Evolutionary conservation across 2,888 invertebrate genomes (phyloP), one percentile per base, ranked within the genome.

Genomic region (Pelosia muscerda): DNA sequence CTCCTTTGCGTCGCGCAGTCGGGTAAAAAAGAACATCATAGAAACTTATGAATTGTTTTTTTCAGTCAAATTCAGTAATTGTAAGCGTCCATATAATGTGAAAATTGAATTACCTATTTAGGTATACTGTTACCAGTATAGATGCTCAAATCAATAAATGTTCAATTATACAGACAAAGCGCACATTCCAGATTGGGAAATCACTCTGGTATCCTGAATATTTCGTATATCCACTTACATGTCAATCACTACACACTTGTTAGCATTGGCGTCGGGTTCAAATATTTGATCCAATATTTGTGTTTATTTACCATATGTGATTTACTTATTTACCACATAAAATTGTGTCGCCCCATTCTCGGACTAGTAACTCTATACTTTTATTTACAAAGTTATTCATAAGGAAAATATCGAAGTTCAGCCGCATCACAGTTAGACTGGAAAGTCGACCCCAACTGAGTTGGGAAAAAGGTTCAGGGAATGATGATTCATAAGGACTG

Each of bases 191-290:
- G 26, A 6, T 19, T 19, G 57, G 25, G 25, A 26, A 28, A 49
- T 49, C 49, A 49, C n/a, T n/a, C n/a, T 57, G 26, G 57, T 28
- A 57, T 28, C 15, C 26, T 19, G 26, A 57, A 57, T 57, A 57
- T 57, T 25, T 57, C 19, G 57, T 26, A 57, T 28, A 57, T 57
- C 26, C 57, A 57, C 25, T 26, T 26, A 28, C 28, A 57, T 28
- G 57, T 57, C 57, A 57, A 57, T 57, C 57, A 26, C 57, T 19
- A 57, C 26, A 26, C 25, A 57, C 28, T 57, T 57, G 57, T 57
- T 57, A 28, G 9, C 6, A 19, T 57, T n/a, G 28, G 57, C 49
- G n/a, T 49, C n/a, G n/a, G 49, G 49, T 31, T 9, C 59, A 15
- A 38, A 53, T 22, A 31, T 53, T 62, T 61, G 61, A 49, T n/a